Base-by-base conservation (phyloP, 2,797 vertebrate genomes). In the Poecile montanus region DNA sequence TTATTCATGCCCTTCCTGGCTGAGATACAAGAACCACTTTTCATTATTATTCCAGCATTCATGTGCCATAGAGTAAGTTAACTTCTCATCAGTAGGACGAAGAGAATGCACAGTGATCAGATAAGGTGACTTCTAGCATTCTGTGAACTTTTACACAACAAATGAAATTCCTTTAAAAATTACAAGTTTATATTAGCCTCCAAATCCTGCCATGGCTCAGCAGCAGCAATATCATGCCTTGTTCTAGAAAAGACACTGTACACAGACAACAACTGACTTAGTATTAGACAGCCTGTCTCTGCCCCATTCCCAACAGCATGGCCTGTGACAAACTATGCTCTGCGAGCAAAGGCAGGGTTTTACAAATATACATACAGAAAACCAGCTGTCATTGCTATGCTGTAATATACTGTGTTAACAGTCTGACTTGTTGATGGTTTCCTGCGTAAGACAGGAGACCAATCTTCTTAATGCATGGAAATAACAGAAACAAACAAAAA, bases 1-100 rank as follows among this genome's bases (percentile, higher is more conserved):
- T 63, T 83, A 89, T 51, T 83, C 61, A 68, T 85, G 54, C 25
- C 87, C 79, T 66, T 92, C 42, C 40, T 75, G 45, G 63, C 89
- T 77, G 23, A 89, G 47, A 88, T 27, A 51, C 21, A 92, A 79
- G 51, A 92, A 83, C 36, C 36, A 38, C 22, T 91, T 72, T 65
- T 83, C 23, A 25, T 57, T 92, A 77, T 16, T 78, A 38, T 53
- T 89, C 83, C 73, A 74, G 29, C 36, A 51, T 50, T 88, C n/a
- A 17, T 61, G 36, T 29, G 36, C 21, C 68, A 51, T 8, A 62
- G 26, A 81, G 16, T 51, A 78, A 91, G 29, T 78, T 91, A 95
- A 90, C 27, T 50, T 57, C 56, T 82, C n/a, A 47, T 21, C 34
- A 48, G 61, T 26, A 84, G 13, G 17, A 78, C 0, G 0, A 84